Conservation (phyloP, 2,797 vertebrate genomes). For the Buphagus erythrorhynchus region DNA sequence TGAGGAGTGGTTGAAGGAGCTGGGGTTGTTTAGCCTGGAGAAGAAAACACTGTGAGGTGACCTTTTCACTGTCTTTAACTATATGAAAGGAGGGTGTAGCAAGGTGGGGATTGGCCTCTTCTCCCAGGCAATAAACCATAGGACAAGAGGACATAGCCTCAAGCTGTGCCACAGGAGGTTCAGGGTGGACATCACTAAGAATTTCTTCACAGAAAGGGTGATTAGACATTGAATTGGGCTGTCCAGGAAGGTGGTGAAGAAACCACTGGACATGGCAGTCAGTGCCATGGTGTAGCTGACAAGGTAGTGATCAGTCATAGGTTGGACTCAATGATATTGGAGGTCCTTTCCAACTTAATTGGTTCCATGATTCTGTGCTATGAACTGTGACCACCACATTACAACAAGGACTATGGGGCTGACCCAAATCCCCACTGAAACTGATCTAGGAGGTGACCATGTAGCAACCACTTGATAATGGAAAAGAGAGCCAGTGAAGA, state of each 20-base stretch:
- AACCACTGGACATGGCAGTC: not conserved
- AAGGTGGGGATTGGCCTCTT: not conserved
- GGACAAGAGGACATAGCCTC: not conserved
- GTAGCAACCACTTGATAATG: not conserved
- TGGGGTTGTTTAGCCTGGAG: not conserved
- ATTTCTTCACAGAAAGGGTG: not conserved
- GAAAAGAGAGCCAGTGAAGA: not conserved
- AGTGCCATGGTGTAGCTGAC: not conserved
- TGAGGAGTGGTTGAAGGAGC: not conserved
- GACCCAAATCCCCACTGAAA: not conserved
- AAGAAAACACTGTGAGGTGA: not conserved
- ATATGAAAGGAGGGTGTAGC: not conserved
- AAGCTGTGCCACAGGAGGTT: not conserved
- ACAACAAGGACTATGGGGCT: not conserved
- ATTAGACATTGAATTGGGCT: not conserved
- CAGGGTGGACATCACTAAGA: not conserved
- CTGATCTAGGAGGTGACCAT: accelerated
- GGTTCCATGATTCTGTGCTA: not conserved
- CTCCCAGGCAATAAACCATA: not conserved
- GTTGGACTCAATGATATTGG: not conserved
- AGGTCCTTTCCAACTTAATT: not conserved
- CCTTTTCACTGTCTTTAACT: not conserved
- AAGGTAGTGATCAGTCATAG: not conserved
- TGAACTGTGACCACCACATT: not conserved
- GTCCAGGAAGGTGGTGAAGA: not conserved